Evolutionary conservation across 2,797 vertebrate genomes (phyloP).

Genomic region (Paramormyrops hopkinsi): DNA sequence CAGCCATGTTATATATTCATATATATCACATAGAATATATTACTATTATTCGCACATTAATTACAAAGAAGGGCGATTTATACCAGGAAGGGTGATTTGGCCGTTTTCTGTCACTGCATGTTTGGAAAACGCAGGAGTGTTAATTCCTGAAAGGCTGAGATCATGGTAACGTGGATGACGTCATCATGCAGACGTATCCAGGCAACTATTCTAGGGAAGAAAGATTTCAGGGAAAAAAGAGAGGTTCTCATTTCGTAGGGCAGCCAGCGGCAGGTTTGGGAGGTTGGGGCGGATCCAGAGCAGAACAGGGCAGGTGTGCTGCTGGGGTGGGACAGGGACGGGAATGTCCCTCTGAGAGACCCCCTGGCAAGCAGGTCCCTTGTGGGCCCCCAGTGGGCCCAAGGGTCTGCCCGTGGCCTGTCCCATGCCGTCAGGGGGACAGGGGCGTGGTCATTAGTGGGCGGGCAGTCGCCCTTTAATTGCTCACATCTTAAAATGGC

Average conservation of each 20-base stretch:
- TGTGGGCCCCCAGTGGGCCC: neutral
- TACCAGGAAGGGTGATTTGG: neutral
- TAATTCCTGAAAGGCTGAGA: neutral
- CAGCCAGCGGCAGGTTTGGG: neutral
- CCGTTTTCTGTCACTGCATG: neutral
- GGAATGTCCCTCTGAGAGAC: neutral
- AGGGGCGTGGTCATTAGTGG: conserved; percentile 40
- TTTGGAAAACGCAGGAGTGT: neutral
- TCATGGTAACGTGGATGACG: neutral
- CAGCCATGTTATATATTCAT: neutral
- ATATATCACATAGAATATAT: neutral
- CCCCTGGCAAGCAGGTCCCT: neutral
- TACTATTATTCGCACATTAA: neutral
- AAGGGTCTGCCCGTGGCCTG: neutral
- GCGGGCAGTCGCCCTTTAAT: conserved; percentile 44
- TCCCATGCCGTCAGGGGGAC: conserved; percentile 48
- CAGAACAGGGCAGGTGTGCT: neutral
- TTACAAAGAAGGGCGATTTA: neutral
- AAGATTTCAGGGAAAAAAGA: neutral
- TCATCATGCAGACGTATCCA: neutral
- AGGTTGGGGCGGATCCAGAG: neutral
- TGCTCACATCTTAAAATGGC: conserved; percentile 46
- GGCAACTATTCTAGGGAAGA: neutral
- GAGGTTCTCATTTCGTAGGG: neutral
- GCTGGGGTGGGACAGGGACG: neutral